phyloP scores from a whole-genome alignment of 2,113 vertebrate species.

The Vidua macroura region DNA sequence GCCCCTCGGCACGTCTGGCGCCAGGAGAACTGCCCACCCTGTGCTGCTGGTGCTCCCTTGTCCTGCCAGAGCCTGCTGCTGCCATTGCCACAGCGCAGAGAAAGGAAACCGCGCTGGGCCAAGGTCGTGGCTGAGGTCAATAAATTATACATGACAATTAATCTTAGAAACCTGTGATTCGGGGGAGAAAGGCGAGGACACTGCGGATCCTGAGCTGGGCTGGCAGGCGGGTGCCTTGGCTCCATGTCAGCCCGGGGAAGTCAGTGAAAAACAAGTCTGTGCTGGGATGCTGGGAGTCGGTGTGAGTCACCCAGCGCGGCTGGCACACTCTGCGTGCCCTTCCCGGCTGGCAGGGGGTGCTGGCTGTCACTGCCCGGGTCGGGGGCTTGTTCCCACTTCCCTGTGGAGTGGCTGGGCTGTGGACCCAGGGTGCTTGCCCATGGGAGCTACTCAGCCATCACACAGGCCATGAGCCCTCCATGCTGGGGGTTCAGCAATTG shows the following conservation, averaged over 20 bases:
- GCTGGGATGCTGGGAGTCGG: not conserved
- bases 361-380: rapidly evolving
- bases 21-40: rapidly evolving
- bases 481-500: not conserved
- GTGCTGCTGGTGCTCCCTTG: not conserved
- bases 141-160: conserved; percentile 61
- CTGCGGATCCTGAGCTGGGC: not conserved
- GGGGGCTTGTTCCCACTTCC: not conserved
- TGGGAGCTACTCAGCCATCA: rapidly evolving
- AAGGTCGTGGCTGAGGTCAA: conserved; percentile 37
- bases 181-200: conserved; percentile 41
- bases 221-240: conserved; percentile 21
- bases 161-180: not conserved
- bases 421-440: rapidly evolving
- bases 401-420: rapidly evolving
- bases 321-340: not conserved
- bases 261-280: not conserved
- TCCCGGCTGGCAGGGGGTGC: not conserved
- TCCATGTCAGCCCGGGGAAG: not conserved
- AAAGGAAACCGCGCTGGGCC: not conserved
- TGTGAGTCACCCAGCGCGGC: not conserved
- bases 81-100: rapidly evolving
- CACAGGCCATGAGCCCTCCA: rapidly evolving
- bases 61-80: not conserved
- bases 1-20: rapidly evolving